A percentile compares a stretch with the other conserved stretches of the same genome.
Conservation (phyloP, 2,888 invertebrate genomes). For the Eugnorisma glareosa region DNA sequence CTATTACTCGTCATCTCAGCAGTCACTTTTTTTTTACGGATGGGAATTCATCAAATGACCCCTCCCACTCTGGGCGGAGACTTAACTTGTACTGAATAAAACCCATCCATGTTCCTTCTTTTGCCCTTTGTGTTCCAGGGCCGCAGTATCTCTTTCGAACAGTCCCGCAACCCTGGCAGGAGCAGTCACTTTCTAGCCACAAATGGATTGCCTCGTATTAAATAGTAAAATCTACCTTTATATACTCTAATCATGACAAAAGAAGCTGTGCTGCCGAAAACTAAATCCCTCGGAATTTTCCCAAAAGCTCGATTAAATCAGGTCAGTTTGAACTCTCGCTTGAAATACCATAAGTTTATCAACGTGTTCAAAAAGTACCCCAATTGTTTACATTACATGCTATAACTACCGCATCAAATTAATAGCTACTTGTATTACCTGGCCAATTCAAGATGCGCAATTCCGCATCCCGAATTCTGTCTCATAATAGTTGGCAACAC, state of each 20-base stretch:
- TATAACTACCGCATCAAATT: not conserved
- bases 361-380: not conserved
- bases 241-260: not conserved
- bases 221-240: no score
- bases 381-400: conserved; percentile 17
- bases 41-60: no score
- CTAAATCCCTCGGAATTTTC: not conserved
- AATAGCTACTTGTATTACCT: conserved; percentile 17
- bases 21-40: no score
- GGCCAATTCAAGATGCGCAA: conserved; percentile 30
- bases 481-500: conserved; percentile 57
- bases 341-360: not conserved
- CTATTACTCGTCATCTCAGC: no score
- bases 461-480: conserved; percentile 53
- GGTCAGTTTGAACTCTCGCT: not conserved
- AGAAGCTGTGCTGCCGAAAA: not conserved
- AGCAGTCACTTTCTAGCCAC: no score
- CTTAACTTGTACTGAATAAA: no score
- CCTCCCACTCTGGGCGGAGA: no score
- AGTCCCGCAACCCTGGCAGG: no score
- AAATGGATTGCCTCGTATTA: no score
- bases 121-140: no score
- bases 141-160: no score
- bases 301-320: not conserved
- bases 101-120: no score